phyloP scores from a whole-genome alignment of 2,113 vertebrate genomes.

The Chionomys nivalis region DNA sequence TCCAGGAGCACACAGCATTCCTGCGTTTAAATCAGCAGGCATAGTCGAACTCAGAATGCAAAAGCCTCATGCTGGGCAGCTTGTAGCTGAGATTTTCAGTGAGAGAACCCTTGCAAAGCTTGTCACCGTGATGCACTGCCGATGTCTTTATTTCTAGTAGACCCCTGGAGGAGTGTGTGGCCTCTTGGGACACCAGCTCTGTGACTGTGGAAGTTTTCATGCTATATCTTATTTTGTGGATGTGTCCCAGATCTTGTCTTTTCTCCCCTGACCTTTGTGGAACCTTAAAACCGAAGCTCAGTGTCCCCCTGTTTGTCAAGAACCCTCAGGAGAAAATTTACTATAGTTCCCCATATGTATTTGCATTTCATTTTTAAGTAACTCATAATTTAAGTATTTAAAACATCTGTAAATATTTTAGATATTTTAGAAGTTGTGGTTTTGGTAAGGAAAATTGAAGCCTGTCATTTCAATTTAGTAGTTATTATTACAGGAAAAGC shows the following conservation, averaged over 20 bases:
- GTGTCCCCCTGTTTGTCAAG: not conserved
- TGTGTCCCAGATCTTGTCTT: not conserved
- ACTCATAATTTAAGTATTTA: not conserved
- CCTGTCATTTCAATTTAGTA: not conserved
- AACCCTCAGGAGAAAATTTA: not conserved
- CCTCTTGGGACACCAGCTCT: not conserved
- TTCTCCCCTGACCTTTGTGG: not conserved
- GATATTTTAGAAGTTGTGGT: constrained; percentile 11
- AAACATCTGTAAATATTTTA: constrained; percentile 23
- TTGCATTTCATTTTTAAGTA: not conserved
- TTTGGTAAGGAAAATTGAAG: constrained; percentile 6
- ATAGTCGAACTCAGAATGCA: not conserved
- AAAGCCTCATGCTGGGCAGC: not conserved
- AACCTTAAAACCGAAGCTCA: not conserved
- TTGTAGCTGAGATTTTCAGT: not conserved
- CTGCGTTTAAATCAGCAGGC: not conserved
- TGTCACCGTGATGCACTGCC: no score
- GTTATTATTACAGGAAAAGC: not conserved
- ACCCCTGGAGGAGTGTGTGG: not conserved
- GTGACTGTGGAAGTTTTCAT: not conserved
- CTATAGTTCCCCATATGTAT: not conserved
- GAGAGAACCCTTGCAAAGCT: not conserved
- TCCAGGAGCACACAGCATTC: not conserved
- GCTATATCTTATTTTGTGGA: not conserved
- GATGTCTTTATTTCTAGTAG: not conserved